Percentiles rank a stretch among this genome's conserved stretches.
Evolutionary conservation across 2,888 invertebrate genomes (phyloP).

Genomic region (Drosophila leonis): DNA sequence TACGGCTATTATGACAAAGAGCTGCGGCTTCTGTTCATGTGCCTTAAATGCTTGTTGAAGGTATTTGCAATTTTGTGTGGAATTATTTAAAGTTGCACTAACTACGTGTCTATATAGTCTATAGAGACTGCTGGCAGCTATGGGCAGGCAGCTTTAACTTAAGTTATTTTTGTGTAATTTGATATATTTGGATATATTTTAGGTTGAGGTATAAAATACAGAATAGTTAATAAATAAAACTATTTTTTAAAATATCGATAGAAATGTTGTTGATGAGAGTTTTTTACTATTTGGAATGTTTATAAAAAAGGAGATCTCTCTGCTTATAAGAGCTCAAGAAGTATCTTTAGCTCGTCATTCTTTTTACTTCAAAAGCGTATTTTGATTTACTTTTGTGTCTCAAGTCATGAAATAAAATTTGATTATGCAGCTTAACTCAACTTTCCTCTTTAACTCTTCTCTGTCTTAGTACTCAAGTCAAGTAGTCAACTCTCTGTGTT

Average conservation of each 20-base stretch:
- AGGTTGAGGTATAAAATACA: too few relatives aligned
- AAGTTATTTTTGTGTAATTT: background rate
- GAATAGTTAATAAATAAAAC: too few relatives aligned
- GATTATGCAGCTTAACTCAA: too few relatives aligned
- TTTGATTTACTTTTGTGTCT: too few relatives aligned
- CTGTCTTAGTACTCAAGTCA: background rate
- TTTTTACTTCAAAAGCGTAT: too few relatives aligned
- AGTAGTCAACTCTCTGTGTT: background rate
- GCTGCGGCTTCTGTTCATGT: background rate
- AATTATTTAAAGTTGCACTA: background rate
- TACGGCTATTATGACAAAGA: conserved; percentile 10
- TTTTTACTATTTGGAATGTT: too few relatives aligned
- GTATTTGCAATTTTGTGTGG: background rate
- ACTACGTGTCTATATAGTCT: background rate
- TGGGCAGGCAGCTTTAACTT: background rate
- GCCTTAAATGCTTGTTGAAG: background rate
- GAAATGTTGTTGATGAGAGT: too few relatives aligned
- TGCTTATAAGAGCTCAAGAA: too few relatives aligned
- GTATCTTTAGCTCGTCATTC: too few relatives aligned
- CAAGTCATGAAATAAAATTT: too few relatives aligned
- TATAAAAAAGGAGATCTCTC: too few relatives aligned
- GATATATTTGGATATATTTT: background rate
- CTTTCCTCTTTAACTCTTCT: background rate
- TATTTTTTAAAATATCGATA: too few relatives aligned
- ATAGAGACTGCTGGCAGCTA: background rate